Base-by-base conservation (phyloP, 2,888 invertebrate genomes). In the Ashinkailepas kermadecensis region DNA sequence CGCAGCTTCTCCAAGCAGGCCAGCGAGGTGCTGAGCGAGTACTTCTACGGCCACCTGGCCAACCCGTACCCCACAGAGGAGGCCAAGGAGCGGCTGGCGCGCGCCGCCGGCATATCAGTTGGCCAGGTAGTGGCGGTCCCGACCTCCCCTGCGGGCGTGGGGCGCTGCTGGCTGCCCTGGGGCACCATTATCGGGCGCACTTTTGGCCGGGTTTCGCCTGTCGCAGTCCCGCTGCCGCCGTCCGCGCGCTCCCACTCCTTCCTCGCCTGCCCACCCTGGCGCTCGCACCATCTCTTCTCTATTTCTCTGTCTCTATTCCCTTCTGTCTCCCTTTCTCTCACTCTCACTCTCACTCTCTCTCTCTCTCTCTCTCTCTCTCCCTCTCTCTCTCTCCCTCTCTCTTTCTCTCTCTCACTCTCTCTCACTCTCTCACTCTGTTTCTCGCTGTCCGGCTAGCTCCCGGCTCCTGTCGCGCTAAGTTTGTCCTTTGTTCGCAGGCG, bases 51-150 rank as follows among this genome's bases (percentile, higher is more conserved):
- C 86, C 99, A 99, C 90, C 92, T 99, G 87, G 97, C 97, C 87
- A 99, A 99, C 91, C 99, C 99, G 59, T 99, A 99, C 90, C 99
- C 99, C 85, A 97, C 97, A 87, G 99, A 99, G 90, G 99, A 99
- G 90, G 99, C 99, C 85, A 99, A 99, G 89, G 99, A 99, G 90
- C 99, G 99, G 88, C 91, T 99, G 88, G 99, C 99, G 81, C 92
- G 98, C 88, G 99, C 99, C 89, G 99, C 99, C 89, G 96, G 97
- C 88, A 99, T 99, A 88, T 99, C 99, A 83, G 96, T 97, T 83
- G 95, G 95, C 83, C 95, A 95, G 92, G 97, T 97, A 86, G 65
- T 70, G 10, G 89, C 65, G 7, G 74, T 3, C 54, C 8, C 74
- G 67, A 7, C 39, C 54, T 11, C 10, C 74, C 54, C 18, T 25